These are phyloP conservation scores for Eonycteris spelaea DNA, from an alignment of 2,113 vertebrate genomes.

Conservation along the genomic window DNA sequence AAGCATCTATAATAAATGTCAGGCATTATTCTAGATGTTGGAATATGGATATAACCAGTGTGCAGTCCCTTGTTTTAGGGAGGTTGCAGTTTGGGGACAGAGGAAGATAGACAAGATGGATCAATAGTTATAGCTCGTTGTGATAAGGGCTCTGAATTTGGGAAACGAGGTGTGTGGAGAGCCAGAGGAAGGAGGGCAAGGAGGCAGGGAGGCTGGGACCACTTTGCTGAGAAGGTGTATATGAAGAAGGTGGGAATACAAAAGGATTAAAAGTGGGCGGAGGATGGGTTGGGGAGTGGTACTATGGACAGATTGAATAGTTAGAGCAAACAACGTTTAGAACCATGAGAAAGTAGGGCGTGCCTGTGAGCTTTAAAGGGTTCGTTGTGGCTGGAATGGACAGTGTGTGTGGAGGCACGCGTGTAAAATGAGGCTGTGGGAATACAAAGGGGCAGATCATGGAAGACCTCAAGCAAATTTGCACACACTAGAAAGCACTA, in stretches of 20 bases:
- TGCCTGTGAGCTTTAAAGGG: neutral
- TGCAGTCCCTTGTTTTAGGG: neutral
- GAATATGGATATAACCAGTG: neutral
- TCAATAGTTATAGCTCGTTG: fast-evolving
- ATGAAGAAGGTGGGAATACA: neutral
- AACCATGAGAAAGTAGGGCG: neutral
- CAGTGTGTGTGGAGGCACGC: neutral
- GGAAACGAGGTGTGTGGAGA: neutral
- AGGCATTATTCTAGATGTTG: neutral
- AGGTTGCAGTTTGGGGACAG: neutral
- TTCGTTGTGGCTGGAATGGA: neutral
- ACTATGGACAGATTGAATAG: neutral
- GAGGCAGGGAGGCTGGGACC: neutral
- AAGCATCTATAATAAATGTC: neutral
- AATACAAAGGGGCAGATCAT: neutral
- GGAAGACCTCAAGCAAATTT: neutral
- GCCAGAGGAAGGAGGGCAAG: neutral
- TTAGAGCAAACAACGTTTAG: neutral
- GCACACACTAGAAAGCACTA: neutral
- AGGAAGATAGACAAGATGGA: neutral
- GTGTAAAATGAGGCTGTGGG: neutral
- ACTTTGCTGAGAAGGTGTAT: neutral
- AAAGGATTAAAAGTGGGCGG: neutral
- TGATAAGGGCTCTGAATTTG: neutral
- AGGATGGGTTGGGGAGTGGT: neutral